These are phyloP conservation scores for Pyralis farinalis DNA, from an alignment of 2,888 invertebrate genomes.

Conservation along the genomic window DNA sequence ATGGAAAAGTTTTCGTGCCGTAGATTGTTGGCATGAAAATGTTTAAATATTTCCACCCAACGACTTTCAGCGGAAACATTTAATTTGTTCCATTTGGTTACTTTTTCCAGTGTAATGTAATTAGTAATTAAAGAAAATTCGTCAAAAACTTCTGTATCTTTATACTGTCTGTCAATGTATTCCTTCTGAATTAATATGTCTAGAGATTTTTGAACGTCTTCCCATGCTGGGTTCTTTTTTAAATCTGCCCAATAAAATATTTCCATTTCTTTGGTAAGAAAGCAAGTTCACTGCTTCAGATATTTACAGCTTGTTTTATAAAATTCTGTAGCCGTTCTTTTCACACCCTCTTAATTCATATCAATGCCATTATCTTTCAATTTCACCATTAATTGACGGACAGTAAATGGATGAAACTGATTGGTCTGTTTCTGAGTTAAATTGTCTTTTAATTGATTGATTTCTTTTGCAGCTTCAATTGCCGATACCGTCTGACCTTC, in stretches of 20 bases:
- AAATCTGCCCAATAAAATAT: slow-evolving; percentile 31
- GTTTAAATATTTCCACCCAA: slow-evolving; percentile 26
- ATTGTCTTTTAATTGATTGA: slow-evolving; percentile 23
- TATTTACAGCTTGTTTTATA: slow-evolving; percentile 33
- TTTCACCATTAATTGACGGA: slow-evolving; percentile 25
- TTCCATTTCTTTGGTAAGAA: slow-evolving; percentile 26
- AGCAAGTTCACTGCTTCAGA: slow-evolving; percentile 27
- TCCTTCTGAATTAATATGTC: slow-evolving; percentile 12
- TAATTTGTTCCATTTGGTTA: slow-evolving; percentile 29
- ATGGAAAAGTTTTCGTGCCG: slow-evolving; percentile 18
- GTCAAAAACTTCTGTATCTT: slow-evolving; percentile 12
- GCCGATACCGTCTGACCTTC: slow-evolving; percentile 25
- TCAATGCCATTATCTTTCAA: slow-evolving; percentile 27
- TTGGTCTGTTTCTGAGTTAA: slow-evolving; percentile 23
- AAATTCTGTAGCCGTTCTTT: slow-evolving; percentile 27
- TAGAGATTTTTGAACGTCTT: slow-evolving; percentile 14
- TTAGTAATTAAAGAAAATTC: slow-evolving; percentile 16
- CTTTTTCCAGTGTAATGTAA: slow-evolving; percentile 23
- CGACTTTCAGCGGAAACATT: slow-evolving; percentile 29
- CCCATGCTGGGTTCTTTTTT: slow-evolving; percentile 19
- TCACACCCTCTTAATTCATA: slow-evolving; percentile 27
- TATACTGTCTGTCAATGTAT: slow-evolving; percentile 10
- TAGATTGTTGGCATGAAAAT: slow-evolving; percentile 18
- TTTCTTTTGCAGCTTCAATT: slow-evolving; percentile 25
- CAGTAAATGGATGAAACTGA: slow-evolving; percentile 26